Evolutionary conservation across 2,888 invertebrate species (phyloP).

Genomic region (Heliconius ethilla): DNA sequence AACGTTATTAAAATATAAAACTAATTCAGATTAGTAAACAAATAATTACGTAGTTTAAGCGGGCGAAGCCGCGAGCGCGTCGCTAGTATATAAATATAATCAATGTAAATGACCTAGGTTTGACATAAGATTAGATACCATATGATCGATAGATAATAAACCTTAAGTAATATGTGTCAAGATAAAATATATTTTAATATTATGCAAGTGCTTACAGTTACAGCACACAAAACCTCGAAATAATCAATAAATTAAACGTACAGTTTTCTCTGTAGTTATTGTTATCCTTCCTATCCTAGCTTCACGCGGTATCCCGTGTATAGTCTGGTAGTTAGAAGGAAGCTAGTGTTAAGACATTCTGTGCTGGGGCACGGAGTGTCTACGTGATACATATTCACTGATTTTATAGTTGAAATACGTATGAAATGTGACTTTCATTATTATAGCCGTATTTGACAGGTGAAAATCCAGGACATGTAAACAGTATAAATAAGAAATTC

Average conservation of each 20-base stretch:
- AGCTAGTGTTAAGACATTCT: too few relatives aligned
- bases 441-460: too few relatives aligned
- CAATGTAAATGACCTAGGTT: slow-evolving; percentile 11
- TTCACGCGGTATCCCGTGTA: background rate
- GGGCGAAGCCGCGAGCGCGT: background rate
- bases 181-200: background rate
- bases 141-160: slow-evolving; percentile 16
- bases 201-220: background rate
- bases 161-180: slow-evolving; percentile 11
- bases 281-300: background rate
- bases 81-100: slow-evolving; percentile 5
- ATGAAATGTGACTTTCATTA: too few relatives aligned
- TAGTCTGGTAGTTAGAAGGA: background rate
- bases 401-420: too few relatives aligned
- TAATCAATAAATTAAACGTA: background rate
- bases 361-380: background rate
- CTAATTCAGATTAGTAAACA: background rate
- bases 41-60: background rate
- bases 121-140: slow-evolving; percentile 14
- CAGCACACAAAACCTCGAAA: background rate
- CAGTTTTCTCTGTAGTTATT: background rate
- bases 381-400: too few relatives aligned
- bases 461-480: too few relatives aligned
- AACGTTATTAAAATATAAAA: too few relatives aligned
- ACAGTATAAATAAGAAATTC: too few relatives aligned